Evolutionary conservation across 2,888 invertebrate genomes (phyloP), one percentile per base, ranked within the genome.

Genomic region (Agrenia bidenticulata): DNA sequence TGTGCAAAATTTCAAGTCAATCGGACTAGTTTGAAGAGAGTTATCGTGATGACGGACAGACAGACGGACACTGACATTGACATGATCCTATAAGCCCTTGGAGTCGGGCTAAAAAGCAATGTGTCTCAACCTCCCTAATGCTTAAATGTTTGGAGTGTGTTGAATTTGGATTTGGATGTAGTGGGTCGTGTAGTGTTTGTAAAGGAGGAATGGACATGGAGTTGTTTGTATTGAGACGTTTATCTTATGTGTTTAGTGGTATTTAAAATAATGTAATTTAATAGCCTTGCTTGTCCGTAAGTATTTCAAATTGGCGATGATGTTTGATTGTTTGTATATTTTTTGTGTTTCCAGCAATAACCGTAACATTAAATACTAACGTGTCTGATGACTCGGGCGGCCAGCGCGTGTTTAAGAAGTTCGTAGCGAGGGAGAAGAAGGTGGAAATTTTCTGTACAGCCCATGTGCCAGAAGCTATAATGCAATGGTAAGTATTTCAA

Each of bases 401-500:
- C 32, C 53, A 39, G 57, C 64, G 27, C 61, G 45, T 69, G 57
- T 67, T 61, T 69, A 72, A 55, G 49, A 63, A 41, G 64, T 63
- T 59, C 56, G 72, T 67, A 64, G 56, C 55, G 64, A 67, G 67
- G 64, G 67, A 67, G 63, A 70, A 63, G 41, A 5, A n/a, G 41
- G 41, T 67, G 51, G 60, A 55, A 9, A 54, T 72, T 61, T 21
- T 57, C 26, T 72, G 72, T 67, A 69, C 61, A 58, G 72, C 72
- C 42, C 62, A 53, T 63, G 72, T 67, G 66, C 60, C 67, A 61
- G 62, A 66, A 64, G 69, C 69, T 61, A 37, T 49, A 54, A 69
- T 72, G 69, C 66, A 57, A 56, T 72, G 72, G 72, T 72, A 67
- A 72, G 60, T 41, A n/a, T n/a, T n/a, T n/a, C n/a, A n/a, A n/a